Evolutionary conservation across 2,113 vertebrate genomes (phyloP), one percentile per base, ranked within the genome.

Genomic region (Notiomystis cincta): DNA sequence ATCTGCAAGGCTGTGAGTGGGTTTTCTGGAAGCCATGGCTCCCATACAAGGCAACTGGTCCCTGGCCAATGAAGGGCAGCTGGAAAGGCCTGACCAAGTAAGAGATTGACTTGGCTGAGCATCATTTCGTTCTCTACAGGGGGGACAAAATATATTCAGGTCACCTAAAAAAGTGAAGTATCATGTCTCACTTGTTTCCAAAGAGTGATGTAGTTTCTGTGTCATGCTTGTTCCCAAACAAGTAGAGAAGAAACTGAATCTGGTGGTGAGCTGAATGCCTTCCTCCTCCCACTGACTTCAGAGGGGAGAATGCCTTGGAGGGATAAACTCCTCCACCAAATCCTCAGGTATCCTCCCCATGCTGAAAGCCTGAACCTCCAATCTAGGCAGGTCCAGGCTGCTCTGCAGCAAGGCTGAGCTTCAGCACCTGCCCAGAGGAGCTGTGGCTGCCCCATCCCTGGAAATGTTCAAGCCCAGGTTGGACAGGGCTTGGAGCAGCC

Each of bases 51-150:
- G 96, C 76, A 91, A 65, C 65, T 25, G 13, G 33, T 95, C 82
- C 90, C 80, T 2, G 11, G 78, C 53, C 94, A 92, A 57, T 4
- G 1, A 62, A 89, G 78, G 73, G 76, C 60, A 91, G 77, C 85
- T 90, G 88, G 87, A 67, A 84, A 82, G 82, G 31, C 82, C 90
- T 97, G 89, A 82, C 93, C 89, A 97, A 97, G 95, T 92, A 96
- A 96, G 96, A 95, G 77, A 40, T 64, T 75, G 64, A 96, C n/a
- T 96, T 97, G 96, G 93, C 91, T 87, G 89, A 69, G 83, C 89
- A 95, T 85, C 83, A 37, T 30, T 92, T 75, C n/a, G 40, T 75
- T 79, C 91, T 69, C 77, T 40, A 37, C 81, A 71, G 54, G 20
- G 10, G 10, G 24, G 37, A 73, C 30, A 60, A 89, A 89, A 94